Evolutionary conservation across 2,113 vertebrate genomes (phyloP), one percentile per base, ranked within the genome.

Genomic region (Poecilia latipinna): DNA sequence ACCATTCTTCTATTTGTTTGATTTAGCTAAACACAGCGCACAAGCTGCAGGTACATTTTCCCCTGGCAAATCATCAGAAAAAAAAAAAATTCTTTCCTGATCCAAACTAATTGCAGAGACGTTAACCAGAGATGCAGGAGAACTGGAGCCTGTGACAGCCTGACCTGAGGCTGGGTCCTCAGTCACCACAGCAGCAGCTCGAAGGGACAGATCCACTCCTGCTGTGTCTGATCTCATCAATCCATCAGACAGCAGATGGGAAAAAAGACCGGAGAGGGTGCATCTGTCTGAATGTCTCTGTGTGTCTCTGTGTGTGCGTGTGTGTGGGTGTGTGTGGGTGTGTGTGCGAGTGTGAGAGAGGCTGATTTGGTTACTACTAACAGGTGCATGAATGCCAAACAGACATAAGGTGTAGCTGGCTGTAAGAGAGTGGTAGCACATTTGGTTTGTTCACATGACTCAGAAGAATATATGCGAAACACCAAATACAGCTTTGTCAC

Each of bases 201-300:
- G 60, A 72, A 80, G 82, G 88, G 87, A 88, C 81, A 85, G 42
- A 35, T 68, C 73, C 83, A 74, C 82, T 77, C 80, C 86, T 70
- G 87, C 82, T 85, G 80, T 75, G 91, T 92, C 93, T 85, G 83
- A 86, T 89, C 79, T 84, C 82, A 92, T 94, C 93, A 93, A 91
- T 91, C 68, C 81, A 90, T 87, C 88, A 79, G 90, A 91, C 89
- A 90, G 82, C 89, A 92, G 91, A 92, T 90, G 89, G 82, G 81
- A 77, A 87, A 83, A 80, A 75, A 80, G 68, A 90, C 63, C 39
- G 73, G 79, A 79, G 62, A 77, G 67, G 81, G 84, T 70, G 67
- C 48, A 39, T 76, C 44, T 83, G 76, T 76, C 32, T 75, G 33
- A 74, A 57, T 66, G 6, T 70, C 4, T 73, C 57, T 74, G 22